phyloP scores from a whole-genome alignment of 2,113 vertebrate genomes.

The Zosterops japonicus region DNA sequence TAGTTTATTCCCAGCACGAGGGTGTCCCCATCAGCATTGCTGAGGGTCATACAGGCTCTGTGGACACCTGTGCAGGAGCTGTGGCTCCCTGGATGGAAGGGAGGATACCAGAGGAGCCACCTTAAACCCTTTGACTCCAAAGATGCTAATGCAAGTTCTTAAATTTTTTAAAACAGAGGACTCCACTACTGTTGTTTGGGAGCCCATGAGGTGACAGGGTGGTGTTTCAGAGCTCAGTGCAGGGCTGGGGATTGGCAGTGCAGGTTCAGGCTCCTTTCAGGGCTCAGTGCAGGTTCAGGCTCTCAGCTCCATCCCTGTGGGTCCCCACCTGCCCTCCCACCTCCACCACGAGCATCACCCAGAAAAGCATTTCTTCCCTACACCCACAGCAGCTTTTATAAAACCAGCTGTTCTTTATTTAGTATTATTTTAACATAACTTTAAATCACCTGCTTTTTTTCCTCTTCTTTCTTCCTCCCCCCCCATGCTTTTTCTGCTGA shows the following conservation, averaged over 20 bases:
- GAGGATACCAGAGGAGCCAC: not conserved
- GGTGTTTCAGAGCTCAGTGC: not conserved
- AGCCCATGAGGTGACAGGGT: not conserved
- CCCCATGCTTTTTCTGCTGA: not conserved
- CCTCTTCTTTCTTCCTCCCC: fast-evolving
- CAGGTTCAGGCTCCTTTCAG: not conserved
- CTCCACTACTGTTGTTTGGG: fast-evolving
- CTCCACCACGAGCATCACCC: not conserved
- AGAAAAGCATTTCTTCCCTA: not conserved
- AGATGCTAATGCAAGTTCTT: not conserved
- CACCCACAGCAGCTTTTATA: not conserved
- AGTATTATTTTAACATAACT: not conserved
- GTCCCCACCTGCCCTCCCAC: not conserved
- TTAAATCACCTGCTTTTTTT: not conserved
- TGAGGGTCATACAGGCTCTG: fast-evolving
- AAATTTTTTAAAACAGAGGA: not conserved
- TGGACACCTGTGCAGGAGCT: fast-evolving
- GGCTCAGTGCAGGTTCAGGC: not conserved
- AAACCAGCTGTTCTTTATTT: not conserved
- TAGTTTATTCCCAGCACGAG: fast-evolving
- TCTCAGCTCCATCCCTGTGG: not conserved
- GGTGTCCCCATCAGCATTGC: fast-evolving
- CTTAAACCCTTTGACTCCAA: not conserved
- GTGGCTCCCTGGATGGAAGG: not conserved
- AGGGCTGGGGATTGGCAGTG: not conserved